Conservation (phyloP, 1,140 invertebrate genomes). For the Drosophila kanapiae region DNA sequence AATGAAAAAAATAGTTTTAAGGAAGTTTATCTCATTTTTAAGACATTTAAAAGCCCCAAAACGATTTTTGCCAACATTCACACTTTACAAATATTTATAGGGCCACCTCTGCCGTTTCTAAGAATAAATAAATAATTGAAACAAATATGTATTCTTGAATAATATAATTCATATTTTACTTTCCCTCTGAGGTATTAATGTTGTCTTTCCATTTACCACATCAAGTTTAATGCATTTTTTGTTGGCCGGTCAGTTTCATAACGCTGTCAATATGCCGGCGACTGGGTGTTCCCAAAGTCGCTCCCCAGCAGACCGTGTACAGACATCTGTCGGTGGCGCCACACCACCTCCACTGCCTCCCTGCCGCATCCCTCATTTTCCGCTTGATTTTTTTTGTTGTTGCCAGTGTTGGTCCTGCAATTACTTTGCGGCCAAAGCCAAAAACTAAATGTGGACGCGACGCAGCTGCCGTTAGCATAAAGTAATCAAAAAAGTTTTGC, state of each 20-base stretch:
- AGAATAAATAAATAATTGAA: too few relatives aligned
- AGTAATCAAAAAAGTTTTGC: constrained; percentile 77
- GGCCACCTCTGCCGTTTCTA: too few relatives aligned
- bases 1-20: neutral
- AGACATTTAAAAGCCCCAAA: too few relatives aligned
- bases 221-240: neutral
- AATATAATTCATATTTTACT: too few relatives aligned
- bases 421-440: constrained; percentile 62
- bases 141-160: too few relatives aligned
- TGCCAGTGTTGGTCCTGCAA: constrained; percentile 47
- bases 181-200: too few relatives aligned
- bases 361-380: neutral
- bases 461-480: constrained; percentile 73
- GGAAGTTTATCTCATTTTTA: neutral
- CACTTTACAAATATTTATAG: too few relatives aligned
- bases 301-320: constrained; percentile 9
- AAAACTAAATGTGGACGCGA: constrained; percentile 68
- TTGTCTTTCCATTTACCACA: neutral
- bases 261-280: constrained; percentile 23
- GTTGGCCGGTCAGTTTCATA: constrained; percentile 14
- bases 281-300: constrained; percentile 19
- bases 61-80: too few relatives aligned
- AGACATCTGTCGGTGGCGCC: constrained; percentile 26
- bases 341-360: neutral
- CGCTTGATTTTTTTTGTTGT: constrained; percentile 13